These are phyloP conservation scores for Sciurus carolinensis DNA, from an alignment of 2,797 vertebrate species.

Conservation along the genomic window DNA sequence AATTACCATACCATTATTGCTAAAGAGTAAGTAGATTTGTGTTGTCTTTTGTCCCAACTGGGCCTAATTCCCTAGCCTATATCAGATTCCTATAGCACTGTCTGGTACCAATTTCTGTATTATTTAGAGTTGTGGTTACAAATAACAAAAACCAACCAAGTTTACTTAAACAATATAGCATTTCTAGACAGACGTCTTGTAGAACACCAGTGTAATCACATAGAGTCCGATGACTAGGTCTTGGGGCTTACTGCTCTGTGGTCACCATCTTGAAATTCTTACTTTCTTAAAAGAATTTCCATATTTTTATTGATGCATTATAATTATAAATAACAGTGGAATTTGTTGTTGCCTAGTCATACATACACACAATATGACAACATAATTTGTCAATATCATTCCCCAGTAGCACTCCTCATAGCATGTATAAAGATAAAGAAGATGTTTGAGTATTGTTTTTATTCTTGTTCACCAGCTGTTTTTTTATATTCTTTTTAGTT, in stretches of 20 bases:
- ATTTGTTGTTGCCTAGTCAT: no score
- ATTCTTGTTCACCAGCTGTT: no score
- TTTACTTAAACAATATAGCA: not conserved
- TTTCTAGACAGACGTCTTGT: constrained; percentile 9
- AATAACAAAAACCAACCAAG: not conserved
- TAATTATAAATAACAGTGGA: no score
- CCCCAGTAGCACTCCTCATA: no score
- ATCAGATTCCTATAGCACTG: not conserved
- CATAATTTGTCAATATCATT: no score
- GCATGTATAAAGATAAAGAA: no score
- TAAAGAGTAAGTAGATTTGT: not conserved
- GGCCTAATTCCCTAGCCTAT: not conserved
- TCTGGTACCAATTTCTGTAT: constrained; percentile 6
- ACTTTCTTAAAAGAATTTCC: no score
- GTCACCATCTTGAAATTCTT: constrained; percentile 18
- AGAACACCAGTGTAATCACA: not conserved
- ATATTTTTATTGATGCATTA: no score
- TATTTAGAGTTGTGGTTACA: not conserved
- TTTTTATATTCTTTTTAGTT: no score
- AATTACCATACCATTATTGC: not conserved
- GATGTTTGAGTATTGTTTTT: no score
- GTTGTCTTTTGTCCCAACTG: not conserved
- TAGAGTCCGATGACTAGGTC: not conserved
- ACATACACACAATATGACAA: no score
- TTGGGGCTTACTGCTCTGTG: not conserved